Percentiles rank a stretch among this genome's conserved stretches.
phyloP scores from a whole-genome alignment of 2,113 vertebrate genomes.

The Psephotus haematonotus region DNA sequence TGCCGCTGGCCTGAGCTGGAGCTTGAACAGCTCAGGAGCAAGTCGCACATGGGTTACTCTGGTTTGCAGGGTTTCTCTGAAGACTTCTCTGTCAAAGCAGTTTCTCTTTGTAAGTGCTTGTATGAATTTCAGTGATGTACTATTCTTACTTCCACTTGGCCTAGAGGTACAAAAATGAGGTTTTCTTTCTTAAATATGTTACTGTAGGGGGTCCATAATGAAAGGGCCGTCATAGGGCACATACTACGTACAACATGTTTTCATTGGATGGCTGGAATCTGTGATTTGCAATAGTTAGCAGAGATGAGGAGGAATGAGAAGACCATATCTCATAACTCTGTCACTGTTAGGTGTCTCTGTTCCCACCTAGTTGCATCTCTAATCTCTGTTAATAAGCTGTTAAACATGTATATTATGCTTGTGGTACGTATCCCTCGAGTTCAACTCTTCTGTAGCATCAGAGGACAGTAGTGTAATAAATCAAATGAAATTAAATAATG shows the following conservation, averaged over 20 bases:
- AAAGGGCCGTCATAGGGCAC: not conserved
- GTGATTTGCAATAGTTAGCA: not conserved
- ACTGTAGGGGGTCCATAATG: not conserved
- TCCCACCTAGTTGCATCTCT: not conserved
- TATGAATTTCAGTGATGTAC: not conserved
- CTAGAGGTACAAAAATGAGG: not conserved
- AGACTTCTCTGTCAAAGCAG: not conserved
- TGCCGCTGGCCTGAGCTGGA: not conserved
- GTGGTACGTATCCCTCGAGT: not conserved
- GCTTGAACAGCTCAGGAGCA: rapidly evolving
- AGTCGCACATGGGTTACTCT: not conserved
- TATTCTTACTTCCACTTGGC: not conserved
- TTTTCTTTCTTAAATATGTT: not conserved
- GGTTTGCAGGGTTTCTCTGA: not conserved
- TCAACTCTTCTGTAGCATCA: not conserved
- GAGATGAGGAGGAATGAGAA: not conserved
- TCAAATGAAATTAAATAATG: not conserved
- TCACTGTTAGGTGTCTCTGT: not conserved
- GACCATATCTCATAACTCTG: not conserved
- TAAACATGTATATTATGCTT: not conserved
- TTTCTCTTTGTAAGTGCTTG: not conserved
- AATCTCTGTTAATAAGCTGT: not conserved
- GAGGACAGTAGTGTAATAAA: not conserved
- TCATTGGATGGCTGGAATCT: not conserved
- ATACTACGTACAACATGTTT: not conserved